Evolutionary conservation across 30 jellyfish, hydroid and myxozoan species (phyloP), one percentile per base, ranked within the genome.

Genomic region (Cassiopea andromeda): DNA sequence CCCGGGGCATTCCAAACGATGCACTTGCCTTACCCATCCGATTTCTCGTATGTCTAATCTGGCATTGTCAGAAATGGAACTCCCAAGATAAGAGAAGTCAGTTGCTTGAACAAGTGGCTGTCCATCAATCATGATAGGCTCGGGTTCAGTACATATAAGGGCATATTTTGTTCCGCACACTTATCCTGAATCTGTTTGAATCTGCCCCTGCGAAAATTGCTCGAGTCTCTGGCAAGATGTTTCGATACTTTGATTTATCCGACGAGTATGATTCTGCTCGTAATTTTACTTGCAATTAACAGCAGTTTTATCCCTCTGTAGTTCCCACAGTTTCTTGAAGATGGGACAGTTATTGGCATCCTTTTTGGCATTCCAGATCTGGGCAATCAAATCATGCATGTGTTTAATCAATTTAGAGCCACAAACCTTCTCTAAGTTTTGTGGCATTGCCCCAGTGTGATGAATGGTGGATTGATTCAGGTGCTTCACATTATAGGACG

Each of bases 321-420:
- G 49, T 78, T 78, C 48, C 80, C 87, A 58, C 87, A 73, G 15
- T 58, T 49, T 49, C 87, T 58, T 78, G 87, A 48, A 45, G 78
- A 78, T 78, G 60, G 87, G 9, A 7, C 44, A 13, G 27, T 43
- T 78, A 80, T 75, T 47, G 67, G 84, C 84, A 75, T 78, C 87
- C 78, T 58, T 49, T 47, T 44, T 13, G 75, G 46, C 18, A 44
- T 14, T n/a, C 47, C 75, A 54, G 64, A 54, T 54, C 7, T 54
- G 64, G 64, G 64, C 64, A 54, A 54, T 54, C 64, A 54, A 10
- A 54, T 54, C 64, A 54, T 54, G 64, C 64, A 54, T 3, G 64
- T 54, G 64, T 54, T 54, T 10, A 54, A 54, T 54, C 64, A 54
- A 54, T 54, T 54, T 54, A 54, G 64, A 54, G 64, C 64, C 64